These are phyloP conservation scores for Manduca sexta DNA, from an alignment of 1,140 invertebrate species.

Conservation along the genomic window DNA sequence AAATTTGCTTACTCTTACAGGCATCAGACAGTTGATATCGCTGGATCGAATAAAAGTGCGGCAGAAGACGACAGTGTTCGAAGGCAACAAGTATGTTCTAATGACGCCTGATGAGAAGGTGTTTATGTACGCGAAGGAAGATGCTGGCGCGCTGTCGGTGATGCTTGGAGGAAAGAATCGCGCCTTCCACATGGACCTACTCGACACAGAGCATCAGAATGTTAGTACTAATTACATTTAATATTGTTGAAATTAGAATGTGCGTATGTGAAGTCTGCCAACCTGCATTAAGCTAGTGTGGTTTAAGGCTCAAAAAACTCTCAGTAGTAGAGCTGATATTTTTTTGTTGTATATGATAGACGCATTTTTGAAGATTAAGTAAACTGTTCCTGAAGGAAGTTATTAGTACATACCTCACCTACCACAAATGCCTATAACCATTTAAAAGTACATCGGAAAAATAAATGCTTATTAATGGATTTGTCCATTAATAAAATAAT, in stretches of 20 bases:
- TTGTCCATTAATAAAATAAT: no score
- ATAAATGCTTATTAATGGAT: no score
- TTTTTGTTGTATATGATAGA: no score
- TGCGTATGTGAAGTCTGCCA: no score
- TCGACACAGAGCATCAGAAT: slow-evolving; percentile 28
- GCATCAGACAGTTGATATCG: slow-evolving; percentile 18
- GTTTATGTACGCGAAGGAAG: slow-evolving; percentile 35
- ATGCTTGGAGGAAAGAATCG: slow-evolving; percentile 34
- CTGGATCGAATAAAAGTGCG: slow-evolving; percentile 25
- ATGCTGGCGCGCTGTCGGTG: slow-evolving; percentile 22
- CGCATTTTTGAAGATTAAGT: no score
- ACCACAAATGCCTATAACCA: no score
- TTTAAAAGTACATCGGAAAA: no score
- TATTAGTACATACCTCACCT: no score
- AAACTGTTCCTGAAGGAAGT: no score
- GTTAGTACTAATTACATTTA: slow-evolving; percentile 11
- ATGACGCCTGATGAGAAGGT: slow-evolving; percentile 21
- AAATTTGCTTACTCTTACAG: slow-evolving; percentile 12
- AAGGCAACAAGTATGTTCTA: slow-evolving; percentile 39
- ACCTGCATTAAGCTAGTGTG: no score
- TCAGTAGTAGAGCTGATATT: no score
- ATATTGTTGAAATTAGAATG: neutral
- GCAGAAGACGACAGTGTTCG: slow-evolving; percentile 24
- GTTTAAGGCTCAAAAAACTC: no score
- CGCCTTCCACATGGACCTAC: slow-evolving; percentile 35